phyloP scores from a whole-genome alignment of 2,113 vertebrate species.

The Symphodus melops region DNA sequence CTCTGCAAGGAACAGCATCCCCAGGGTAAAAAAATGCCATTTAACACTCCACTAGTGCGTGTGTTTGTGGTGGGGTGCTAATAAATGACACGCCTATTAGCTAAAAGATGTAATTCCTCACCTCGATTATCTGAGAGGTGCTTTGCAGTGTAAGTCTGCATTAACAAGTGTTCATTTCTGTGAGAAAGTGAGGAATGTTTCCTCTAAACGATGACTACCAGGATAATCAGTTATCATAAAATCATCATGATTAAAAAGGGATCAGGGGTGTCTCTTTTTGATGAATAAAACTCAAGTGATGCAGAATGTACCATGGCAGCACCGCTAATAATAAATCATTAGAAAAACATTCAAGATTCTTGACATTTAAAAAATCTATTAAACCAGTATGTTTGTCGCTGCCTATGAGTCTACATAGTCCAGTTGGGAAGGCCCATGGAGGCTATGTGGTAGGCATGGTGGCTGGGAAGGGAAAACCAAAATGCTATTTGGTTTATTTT shows the following conservation, averaged over 20 bases:
- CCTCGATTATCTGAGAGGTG: slow-evolving; percentile 2
- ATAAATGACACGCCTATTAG: slow-evolving; percentile 39
- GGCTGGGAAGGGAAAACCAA: too few relatives aligned
- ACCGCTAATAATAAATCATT: too few relatives aligned
- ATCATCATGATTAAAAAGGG: slow-evolving; percentile 42
- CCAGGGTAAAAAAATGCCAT: slow-evolving; percentile 11
- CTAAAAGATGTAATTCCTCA: slow-evolving; percentile 33
- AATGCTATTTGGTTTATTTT: too few relatives aligned
- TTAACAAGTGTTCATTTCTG: neutral
- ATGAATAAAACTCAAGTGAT: slow-evolving; percentile 1
- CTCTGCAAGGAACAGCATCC: slow-evolving; percentile 28
- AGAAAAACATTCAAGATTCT: too few relatives aligned
- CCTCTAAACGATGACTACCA: slow-evolving; percentile 39
- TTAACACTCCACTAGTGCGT: slow-evolving; percentile 46
- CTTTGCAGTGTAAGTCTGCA: neutral
- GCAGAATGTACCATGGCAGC: neutral
- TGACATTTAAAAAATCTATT: neutral
- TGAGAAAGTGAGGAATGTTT: neutral
- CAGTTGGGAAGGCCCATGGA: too few relatives aligned
- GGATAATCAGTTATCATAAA: slow-evolving; percentile 19
- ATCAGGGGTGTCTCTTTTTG: neutral
- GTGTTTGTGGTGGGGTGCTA: slow-evolving; percentile 10
- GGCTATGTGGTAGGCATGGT: too few relatives aligned
- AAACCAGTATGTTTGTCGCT: neutral
- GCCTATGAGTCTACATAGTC: too few relatives aligned